phyloP scores from a whole-genome alignment of 2,797 vertebrate species.

The Serranus cabrilla region DNA sequence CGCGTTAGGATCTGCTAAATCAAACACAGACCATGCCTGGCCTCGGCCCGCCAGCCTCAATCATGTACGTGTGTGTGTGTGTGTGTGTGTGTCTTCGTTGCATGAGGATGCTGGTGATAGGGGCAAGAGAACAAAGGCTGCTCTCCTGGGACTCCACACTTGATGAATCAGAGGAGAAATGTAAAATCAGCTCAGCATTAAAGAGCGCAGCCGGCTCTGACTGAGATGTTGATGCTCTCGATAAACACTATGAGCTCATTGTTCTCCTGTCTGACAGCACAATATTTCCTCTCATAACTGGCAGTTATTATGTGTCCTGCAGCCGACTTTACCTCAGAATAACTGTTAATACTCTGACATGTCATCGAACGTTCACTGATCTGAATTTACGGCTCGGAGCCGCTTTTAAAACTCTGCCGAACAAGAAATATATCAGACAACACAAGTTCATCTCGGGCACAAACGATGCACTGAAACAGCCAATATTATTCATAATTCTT shows the following conservation, averaged over 20 bases:
- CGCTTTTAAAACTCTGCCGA: no score
- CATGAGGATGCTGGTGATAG: conserved; percentile 49
- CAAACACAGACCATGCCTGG: conserved; percentile 70
- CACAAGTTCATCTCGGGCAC: not conserved
- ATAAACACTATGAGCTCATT: conserved; percentile 46
- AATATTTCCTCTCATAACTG: not conserved
- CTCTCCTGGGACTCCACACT: conserved; percentile 46
- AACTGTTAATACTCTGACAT: conserved; percentile 9
- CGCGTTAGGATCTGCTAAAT: conserved; percentile 72
- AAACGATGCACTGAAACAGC: fast-evolving
- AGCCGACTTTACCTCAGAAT: conserved; percentile 12
- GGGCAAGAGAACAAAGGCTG: conserved; percentile 61
- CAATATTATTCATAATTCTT: not conserved
- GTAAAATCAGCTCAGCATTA: conserved; percentile 55
- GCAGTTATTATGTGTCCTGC: not conserved
- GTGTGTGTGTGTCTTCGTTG: conserved; percentile 34
- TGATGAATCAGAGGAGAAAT: conserved; percentile 69
- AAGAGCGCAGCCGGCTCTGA: conserved; percentile 20
- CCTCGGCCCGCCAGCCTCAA: conserved; percentile 56
- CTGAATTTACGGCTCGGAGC: no score
- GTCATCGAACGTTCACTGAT: conserved; percentile 2
- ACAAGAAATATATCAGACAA: no score
- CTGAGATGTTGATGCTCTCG: conserved; percentile 27
- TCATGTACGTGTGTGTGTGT: conserved; percentile 32
- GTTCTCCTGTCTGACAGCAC: conserved; percentile 22